Evolutionary conservation across 2,888 invertebrate species (phyloP).

Genomic region (Caenorhabditis wallacei): DNA sequence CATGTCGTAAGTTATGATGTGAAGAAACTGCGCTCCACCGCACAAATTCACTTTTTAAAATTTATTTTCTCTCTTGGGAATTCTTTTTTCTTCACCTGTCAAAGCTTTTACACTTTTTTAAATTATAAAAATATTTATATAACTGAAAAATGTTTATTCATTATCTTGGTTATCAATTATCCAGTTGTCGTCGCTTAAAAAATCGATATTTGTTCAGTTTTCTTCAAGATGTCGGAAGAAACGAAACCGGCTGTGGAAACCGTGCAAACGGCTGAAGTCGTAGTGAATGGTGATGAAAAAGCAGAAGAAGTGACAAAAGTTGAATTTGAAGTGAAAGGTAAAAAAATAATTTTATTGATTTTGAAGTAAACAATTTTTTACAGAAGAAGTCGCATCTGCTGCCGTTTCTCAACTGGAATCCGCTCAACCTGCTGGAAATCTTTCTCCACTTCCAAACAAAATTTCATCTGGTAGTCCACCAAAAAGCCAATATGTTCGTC

Average conservation of each 20-base stretch:
- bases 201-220: constrained; percentile 23
- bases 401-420: background rate
- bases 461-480: constrained; percentile 13
- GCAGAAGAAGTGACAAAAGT: background rate
- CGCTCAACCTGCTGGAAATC: background rate
- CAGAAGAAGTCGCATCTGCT: background rate
- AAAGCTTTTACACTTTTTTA: background rate
- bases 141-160: background rate
- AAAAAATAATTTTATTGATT: background rate
- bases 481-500: constrained; percentile 56
- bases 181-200: background rate
- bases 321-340: constrained; percentile 13
- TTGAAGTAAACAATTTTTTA: background rate
- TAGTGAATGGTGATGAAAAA: background rate
- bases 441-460: constrained; percentile 12
- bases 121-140: background rate
- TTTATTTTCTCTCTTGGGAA: background rate
- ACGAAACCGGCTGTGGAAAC: background rate
- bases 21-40: constrained; percentile 31
- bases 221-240: constrained; percentile 48
- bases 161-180: background rate
- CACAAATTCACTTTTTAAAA: constrained; percentile 21
- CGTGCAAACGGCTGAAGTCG: background rate
- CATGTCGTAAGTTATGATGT: constrained; percentile 33
- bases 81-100: background rate